Base-by-base conservation (phyloP, 2,888 invertebrate species). In the Nephrocerus scutellatus region DNA sequence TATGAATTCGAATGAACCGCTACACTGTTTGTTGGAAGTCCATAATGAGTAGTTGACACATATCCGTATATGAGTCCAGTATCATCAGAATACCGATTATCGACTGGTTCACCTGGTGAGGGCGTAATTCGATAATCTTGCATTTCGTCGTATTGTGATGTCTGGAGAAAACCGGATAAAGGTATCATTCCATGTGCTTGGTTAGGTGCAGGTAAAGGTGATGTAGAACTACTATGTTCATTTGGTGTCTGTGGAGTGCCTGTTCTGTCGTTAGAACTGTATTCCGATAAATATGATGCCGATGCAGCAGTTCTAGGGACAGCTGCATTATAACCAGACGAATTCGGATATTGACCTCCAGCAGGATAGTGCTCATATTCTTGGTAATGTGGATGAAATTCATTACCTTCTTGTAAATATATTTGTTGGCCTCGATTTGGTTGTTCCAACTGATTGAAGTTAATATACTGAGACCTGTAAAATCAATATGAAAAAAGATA, bases 61-160 rank as follows among this genome's bases (percentile, higher is more conserved):
- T 75, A 80, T 41, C 79, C 79, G 52, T 79, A 80, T 31, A 79
- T 75, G 36, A 79, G 72, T 4, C 63, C 56, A 30, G 75, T 70
- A 51, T 80, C 79, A 50, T 80, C 79, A 54, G 70, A 69, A 47
- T 79, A 80, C 55, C 77, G 75, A 52, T 80, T 74, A 57, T 80
- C 80, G 46, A 76, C 70, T 9, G 71, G 71, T 41, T 62, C 60
- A 26, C 77, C 77, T 26, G 78, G 77, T 47, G 79, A 75, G 39
- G 80, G 79, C 43, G 80, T 78, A 49, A 80, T 76, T 49, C 79
- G 72, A 62, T 79, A 82, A 36, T 68, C 67, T 8, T 56, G 51
- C 43, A 60, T 55, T 36, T 68, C 68, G 39, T 67, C 66, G 31
- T 62, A 68, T 36, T 67, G 65, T 13, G 62, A 50, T 10, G 61